Conservation (phyloP, 2,797 vertebrate genomes). For the Peromyscus eremicus region DNA sequence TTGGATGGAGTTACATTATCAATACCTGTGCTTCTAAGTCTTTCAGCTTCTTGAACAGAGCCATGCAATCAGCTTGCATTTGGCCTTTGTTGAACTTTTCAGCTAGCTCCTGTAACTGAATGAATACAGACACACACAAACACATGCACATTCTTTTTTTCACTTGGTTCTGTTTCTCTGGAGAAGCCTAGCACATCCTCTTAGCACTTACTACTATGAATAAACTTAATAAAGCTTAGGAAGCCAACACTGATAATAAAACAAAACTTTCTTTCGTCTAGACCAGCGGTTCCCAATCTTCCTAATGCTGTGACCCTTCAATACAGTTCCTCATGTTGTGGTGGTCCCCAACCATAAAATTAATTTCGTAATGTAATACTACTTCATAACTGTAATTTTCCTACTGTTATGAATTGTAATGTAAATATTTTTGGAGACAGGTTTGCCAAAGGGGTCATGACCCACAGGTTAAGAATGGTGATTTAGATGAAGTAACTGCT, state of each 20-base stretch:
- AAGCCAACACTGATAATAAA: slow-evolving; percentile 42
- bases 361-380: background rate
- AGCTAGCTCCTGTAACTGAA: background rate
- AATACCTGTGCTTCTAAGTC: background rate
- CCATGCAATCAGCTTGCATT: background rate
- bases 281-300: background rate
- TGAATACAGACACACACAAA: background rate
- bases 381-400: background rate
- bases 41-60: background rate
- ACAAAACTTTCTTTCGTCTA: background rate
- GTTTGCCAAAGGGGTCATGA: background rate
- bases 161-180: background rate
- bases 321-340: background rate
- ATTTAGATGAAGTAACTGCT: slow-evolving; percentile 24
- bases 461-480: background rate
- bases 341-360: background rate
- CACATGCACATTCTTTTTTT: background rate
- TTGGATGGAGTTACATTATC: background rate
- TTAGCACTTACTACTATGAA: slow-evolving; percentile 42
- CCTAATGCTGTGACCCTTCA: background rate
- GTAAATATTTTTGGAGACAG: background rate
- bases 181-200: background rate
- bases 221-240: slow-evolving; percentile 21
- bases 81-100: background rate
- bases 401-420: background rate